phyloP scores from a whole-genome alignment of 2,888 invertebrate species.

The Laothoe populi region DNA sequence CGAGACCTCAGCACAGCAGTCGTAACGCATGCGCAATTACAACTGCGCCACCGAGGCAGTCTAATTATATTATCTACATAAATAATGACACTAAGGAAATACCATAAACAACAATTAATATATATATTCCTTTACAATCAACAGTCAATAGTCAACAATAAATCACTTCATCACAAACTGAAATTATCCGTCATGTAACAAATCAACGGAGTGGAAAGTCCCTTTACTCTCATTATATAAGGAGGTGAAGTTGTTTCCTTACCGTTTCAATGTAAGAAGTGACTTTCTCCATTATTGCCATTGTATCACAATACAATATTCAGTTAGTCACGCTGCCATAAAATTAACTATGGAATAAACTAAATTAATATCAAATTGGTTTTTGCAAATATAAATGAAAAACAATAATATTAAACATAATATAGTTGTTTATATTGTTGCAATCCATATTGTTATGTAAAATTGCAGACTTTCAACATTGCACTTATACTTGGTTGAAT shows the following conservation, averaged over 20 bases:
- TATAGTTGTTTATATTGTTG: no score
- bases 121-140: not conserved
- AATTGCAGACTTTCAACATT: no score
- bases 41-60: no score
- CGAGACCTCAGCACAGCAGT: no score
- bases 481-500: no score
- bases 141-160: not conserved
- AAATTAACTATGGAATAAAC: not conserved
- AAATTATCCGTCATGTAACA: not conserved
- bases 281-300: slow-evolving; percentile 23
- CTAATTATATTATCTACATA: not conserved
- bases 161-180: not conserved
- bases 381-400: not conserved
- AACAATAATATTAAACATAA: no score
- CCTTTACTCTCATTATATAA: slow-evolving; percentile 44
- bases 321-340: not conserved
- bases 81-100: not conserved
- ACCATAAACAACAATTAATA: not conserved
- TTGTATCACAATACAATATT: not conserved
- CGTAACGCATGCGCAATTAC: no score
- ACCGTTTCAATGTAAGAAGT: slow-evolving; percentile 48
- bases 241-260: slow-evolving; percentile 51
- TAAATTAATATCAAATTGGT: not conserved
- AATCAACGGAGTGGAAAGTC: slow-evolving; percentile 41
- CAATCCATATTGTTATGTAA: no score